Conservation (phyloP, 2,797 vertebrate species). For the Acanthurus tractus region DNA sequence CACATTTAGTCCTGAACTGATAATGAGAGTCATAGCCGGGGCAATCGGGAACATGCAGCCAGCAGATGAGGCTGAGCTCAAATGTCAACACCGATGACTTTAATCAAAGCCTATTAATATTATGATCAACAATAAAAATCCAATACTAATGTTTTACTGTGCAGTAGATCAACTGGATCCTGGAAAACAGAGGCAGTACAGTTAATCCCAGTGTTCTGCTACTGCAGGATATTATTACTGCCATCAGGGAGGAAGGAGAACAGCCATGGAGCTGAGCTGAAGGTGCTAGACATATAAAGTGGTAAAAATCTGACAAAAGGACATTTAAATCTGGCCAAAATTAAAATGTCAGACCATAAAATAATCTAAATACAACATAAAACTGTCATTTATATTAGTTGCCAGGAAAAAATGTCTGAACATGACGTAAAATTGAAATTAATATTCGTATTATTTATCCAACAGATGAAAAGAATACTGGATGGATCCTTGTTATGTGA, state of each 20-base stretch:
- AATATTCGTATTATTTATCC: neutral
- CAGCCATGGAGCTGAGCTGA: neutral
- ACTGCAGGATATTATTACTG: neutral
- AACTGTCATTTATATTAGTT: neutral
- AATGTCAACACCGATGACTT: conserved; percentile 62
- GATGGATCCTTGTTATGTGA: conserved; percentile 21
- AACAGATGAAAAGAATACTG: conserved; percentile 14
- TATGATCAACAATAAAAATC: conserved; percentile 40
- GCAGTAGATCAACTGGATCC: neutral
- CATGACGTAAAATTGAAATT: neutral
- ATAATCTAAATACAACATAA: neutral
- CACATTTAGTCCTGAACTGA: conserved; percentile 26
- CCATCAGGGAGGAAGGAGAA: conserved; percentile 4
- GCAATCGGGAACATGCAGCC: conserved; percentile 8
- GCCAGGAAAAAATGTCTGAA: neutral
- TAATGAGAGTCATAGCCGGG: conserved; percentile 22
- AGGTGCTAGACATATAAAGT: neutral
- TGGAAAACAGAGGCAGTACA: conserved; percentile 6
- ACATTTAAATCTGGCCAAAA: neutral
- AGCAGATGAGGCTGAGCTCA: conserved; percentile 37
- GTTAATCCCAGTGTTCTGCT: neutral
- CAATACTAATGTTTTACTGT: neutral
- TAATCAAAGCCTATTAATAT: conserved; percentile 38
- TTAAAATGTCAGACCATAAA: neutral
- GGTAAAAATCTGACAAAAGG: neutral